phyloP scores from a whole-genome alignment of 2,888 invertebrate genomes.

The Diplolepis rosae region DNA sequence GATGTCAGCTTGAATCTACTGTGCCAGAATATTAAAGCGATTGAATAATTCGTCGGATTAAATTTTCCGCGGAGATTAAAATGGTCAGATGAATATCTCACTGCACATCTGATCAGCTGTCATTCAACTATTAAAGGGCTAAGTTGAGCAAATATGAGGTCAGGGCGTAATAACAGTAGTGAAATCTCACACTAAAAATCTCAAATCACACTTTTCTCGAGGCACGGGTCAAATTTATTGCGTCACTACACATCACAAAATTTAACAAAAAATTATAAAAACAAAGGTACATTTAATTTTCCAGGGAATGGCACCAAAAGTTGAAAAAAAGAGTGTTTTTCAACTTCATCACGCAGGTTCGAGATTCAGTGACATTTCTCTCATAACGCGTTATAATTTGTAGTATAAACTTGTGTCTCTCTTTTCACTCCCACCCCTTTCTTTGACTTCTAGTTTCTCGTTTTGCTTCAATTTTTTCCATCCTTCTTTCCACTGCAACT shows the following conservation, averaged over 20 bases:
- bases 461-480: slow-evolving; percentile 22
- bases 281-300: not conserved
- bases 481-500: not conserved
- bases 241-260: not conserved
- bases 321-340: not conserved
- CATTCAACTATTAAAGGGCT: slow-evolving; percentile 7
- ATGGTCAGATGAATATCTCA: not conserved
- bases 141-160: slow-evolving; percentile 21
- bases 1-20: not conserved
- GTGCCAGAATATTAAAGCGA: not conserved
- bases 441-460: slow-evolving; percentile 8
- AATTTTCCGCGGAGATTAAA: not conserved
- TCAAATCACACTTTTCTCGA: not conserved
- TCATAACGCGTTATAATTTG: slow-evolving; percentile 21
- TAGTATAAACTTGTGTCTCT: slow-evolving; percentile 23
- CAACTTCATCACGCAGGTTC: slow-evolving; percentile 15
- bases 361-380: slow-evolving; percentile 29
- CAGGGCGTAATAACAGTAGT: not conserved
- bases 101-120: slow-evolving; percentile 26
- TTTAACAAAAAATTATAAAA: not conserved
- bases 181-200: slow-evolving; percentile 9
- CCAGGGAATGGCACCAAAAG: not conserved
- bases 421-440: slow-evolving; percentile 6
- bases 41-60: not conserved
- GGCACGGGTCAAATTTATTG: not conserved